These are phyloP conservation scores for Platycercus adscitus DNA, from an alignment of 2,113 vertebrate species.

Conservation along the genomic window DNA sequence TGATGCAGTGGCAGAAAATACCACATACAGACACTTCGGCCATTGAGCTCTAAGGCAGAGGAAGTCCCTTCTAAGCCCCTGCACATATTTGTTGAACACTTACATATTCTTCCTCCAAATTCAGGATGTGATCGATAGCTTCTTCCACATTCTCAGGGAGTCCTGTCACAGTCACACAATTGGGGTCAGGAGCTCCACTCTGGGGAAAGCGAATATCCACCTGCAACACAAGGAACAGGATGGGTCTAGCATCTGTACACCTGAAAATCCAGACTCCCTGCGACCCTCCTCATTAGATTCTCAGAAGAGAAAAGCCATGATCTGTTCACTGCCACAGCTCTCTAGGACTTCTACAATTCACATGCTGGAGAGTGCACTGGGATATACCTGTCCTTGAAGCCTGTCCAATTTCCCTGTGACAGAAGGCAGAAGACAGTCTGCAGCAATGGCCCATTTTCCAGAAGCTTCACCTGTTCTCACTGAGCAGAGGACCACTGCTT, in stretches of 20 bases:
- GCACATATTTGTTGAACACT: conserved; percentile 27
- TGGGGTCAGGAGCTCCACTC: conserved; percentile 91
- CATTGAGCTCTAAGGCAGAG: neutral
- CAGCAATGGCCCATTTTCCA: neutral
- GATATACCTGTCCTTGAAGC: neutral
- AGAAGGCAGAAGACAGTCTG: neutral
- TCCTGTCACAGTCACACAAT: conserved; percentile 93
- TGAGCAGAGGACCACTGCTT: neutral
- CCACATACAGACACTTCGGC: neutral
- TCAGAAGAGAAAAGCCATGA: neutral
- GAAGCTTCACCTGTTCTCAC: neutral
- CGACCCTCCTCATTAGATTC: fast-evolving
- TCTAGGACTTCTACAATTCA: neutral
- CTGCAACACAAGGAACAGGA: conserved; percentile 65
- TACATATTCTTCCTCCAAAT: conserved; percentile 97
- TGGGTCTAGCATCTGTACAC: neutral
- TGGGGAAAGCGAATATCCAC: conserved; percentile 98
- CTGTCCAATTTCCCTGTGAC: neutral
- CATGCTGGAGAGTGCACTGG: too few species aligned
- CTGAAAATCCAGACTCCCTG: neutral
- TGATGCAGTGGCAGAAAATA: neutral
- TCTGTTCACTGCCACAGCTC: neutral
- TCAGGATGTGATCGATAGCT: conserved; percentile 96
- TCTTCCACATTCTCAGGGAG: conserved; percentile 96
- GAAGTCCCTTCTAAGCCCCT: neutral